These are phyloP conservation scores for Hololepta plana DNA, from an alignment of 2,888 invertebrate species.

Conservation along the genomic window DNA sequence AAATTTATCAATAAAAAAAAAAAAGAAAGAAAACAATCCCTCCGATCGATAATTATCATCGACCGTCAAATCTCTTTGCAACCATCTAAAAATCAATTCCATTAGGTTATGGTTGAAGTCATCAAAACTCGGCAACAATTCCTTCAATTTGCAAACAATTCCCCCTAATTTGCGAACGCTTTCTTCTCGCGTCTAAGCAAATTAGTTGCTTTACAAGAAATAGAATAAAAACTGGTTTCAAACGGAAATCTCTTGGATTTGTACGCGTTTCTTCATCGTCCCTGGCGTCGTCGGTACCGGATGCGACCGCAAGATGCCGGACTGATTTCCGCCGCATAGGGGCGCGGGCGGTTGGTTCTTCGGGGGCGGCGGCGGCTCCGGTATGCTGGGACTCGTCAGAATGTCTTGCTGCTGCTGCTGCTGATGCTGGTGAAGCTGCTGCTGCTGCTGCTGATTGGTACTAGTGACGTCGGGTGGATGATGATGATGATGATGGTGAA, in stretches of 20 bases:
- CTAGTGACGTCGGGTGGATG: constrained; percentile 30
- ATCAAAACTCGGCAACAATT: no score
- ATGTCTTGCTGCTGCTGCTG: no score
- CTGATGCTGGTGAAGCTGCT: constrained; percentile 9
- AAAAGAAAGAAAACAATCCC: no score
- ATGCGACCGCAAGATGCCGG: constrained; percentile 43
- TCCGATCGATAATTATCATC: no score
- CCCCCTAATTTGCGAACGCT: no score
- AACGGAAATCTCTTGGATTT: constrained; percentile 85
- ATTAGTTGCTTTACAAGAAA: constrained; percentile 1
- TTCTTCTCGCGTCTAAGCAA: no score
- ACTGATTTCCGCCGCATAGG: constrained; percentile 19
- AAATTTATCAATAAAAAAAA: no score
- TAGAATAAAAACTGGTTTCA: constrained; percentile 27
- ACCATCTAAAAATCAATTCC: no score
- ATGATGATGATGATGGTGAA: constrained; percentile 8
- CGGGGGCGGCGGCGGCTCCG: constrained; percentile 44
- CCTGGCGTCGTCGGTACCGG: constrained; percentile 49
- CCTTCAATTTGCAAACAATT: no score
- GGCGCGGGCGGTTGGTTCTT: constrained; percentile 30
- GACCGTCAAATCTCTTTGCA: no score
- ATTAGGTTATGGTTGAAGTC: no score
- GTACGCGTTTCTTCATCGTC: constrained; percentile 74
- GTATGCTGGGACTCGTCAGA: constrained; percentile 28
- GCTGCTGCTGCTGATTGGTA: constrained; percentile 8